Percentiles rank a stretch among this genome's conserved stretches.
These are phyloP conservation scores for Stegostoma tigrinum DNA, from an alignment of 2,113 vertebrate genomes.

Conservation along the genomic window DNA sequence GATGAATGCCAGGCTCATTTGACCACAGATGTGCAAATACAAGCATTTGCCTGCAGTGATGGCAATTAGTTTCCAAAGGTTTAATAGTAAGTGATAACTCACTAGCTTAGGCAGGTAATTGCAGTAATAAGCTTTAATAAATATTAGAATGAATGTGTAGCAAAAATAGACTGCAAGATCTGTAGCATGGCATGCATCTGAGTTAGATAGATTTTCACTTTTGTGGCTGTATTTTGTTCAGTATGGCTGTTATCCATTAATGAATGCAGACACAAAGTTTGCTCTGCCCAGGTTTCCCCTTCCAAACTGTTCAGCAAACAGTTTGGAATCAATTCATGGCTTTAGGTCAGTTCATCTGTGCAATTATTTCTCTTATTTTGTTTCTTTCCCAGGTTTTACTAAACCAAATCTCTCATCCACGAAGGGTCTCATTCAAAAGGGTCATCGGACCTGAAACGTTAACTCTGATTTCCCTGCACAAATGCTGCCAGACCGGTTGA, in stretches of 20 bases:
- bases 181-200: neutral
- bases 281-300: neutral
- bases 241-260: neutral
- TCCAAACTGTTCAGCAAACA: neutral
- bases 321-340: neutral
- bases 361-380: neutral
- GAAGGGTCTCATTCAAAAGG: neutral
- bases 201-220: neutral
- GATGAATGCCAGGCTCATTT: conserved; percentile 1
- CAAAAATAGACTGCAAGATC: neutral
- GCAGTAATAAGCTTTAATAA: conserved; percentile 33
- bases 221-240: neutral
- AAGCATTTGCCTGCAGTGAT: conserved; percentile 31
- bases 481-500: no score
- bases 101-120: conserved; percentile 17
- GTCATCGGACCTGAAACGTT: no score
- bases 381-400: neutral
- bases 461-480: no score
- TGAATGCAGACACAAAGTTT: neutral
- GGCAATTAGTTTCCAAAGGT: conserved; percentile 33
- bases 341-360: neutral
- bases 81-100: conserved; percentile 26
- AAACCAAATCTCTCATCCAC: neutral
- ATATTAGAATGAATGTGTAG: neutral
- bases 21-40: conserved; percentile 30